Evolutionary conservation across 1,140 invertebrate genomes (phyloP).

Genomic region (Maniola jurtina): DNA sequence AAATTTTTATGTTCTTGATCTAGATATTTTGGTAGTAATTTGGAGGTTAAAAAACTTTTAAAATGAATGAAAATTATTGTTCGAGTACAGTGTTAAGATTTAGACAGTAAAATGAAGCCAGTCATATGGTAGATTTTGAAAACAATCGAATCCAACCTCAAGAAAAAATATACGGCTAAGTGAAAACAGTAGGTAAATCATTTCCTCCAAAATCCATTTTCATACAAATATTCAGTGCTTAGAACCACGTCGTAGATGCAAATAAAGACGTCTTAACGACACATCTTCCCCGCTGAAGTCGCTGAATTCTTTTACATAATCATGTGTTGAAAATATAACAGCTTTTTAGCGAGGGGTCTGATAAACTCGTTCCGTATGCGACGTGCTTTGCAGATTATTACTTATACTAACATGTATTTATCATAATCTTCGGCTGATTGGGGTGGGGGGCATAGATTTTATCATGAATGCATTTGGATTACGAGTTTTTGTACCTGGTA

Average conservation of each 20-base stretch:
- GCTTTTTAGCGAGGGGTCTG: constrained; percentile 67
- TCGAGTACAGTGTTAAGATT: too few relatives aligned
- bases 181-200: neutral
- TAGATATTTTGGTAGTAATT: too few relatives aligned
- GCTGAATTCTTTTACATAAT: constrained; percentile 77
- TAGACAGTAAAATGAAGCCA: too few relatives aligned
- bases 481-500: too few relatives aligned
- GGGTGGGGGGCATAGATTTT: constrained; percentile 20
- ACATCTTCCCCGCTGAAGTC: constrained; percentile 62
- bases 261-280: constrained; percentile 70
- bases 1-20: too few relatives aligned
- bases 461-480: constrained; percentile 14
- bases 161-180: neutral
- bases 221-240: constrained; percentile 29
- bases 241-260: constrained; percentile 53
- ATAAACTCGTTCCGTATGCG: constrained; percentile 62
- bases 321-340: constrained; percentile 77
- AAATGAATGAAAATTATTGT: too few relatives aligned
- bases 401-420: constrained; percentile 65
- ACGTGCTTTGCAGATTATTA: constrained; percentile 48
- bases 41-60: too few relatives aligned
- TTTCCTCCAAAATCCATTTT: constrained; percentile 4
- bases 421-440: constrained; percentile 66
- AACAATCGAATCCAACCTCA: too few relatives aligned
- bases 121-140: too few relatives aligned